These are phyloP conservation scores for Nothoprocta perdicaria DNA, from an alignment of 2,113 vertebrate species.

Conservation along the genomic window DNA sequence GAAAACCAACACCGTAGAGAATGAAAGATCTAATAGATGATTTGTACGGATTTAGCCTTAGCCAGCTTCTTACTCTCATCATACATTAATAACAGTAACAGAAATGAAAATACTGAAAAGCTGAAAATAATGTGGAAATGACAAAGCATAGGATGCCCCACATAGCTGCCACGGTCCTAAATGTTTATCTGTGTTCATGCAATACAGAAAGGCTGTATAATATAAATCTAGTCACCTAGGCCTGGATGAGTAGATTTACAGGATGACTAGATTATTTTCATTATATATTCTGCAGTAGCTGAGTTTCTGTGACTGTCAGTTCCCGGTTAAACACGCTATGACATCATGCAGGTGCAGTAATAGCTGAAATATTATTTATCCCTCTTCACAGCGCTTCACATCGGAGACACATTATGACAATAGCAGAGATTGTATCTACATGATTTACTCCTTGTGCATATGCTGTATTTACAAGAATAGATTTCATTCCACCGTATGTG, in stretches of 20 bases:
- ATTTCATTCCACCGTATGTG: conserved; percentile 50
- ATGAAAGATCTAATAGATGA: not conserved
- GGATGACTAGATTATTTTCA: not conserved
- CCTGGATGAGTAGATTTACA: too few relatives aligned
- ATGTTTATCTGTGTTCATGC: not conserved
- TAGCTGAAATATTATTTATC: conserved; percentile 20
- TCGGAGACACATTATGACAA: conserved; percentile 14
- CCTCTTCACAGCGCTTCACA: not conserved
- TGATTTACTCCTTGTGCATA: conserved; percentile 65
- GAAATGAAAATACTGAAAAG: not conserved
- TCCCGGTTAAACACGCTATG: not conserved
- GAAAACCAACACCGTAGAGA: not conserved
- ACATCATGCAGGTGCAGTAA: not conserved
- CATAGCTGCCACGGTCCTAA: fast-evolving
- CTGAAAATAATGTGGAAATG: not conserved
- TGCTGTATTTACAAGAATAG: conserved; percentile 61
- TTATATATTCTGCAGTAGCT: not conserved
- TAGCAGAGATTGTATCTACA: conserved; percentile 19
- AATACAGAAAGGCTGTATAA: not conserved
- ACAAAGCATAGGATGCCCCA: not conserved
- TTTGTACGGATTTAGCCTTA: not conserved
- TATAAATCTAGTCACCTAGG: not conserved
- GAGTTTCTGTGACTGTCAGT: not conserved
- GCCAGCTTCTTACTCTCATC: not conserved
- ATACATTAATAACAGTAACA: not conserved